Percentiles rank a stretch among this genome's conserved stretches.
Evolutionary conservation across 2,113 vertebrate species (phyloP).

Genomic region (Calidris pugnax): DNA sequence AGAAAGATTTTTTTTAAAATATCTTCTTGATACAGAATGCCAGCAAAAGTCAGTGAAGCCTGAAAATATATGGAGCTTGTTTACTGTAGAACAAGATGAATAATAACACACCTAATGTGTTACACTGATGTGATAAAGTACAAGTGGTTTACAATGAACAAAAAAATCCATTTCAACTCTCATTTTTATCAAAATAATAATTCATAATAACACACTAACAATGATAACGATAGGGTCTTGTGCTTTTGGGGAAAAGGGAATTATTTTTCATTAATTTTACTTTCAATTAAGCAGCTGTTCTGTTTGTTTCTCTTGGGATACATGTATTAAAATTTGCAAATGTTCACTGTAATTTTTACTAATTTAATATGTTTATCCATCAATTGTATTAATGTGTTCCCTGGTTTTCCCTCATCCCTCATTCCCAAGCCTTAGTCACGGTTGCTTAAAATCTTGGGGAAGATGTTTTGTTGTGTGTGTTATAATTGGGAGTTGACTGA

Average conservation of each 20-base stretch:
- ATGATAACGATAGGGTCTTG: not conserved
- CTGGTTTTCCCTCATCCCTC: not conserved
- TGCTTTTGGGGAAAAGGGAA: not conserved
- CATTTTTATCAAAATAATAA: not conserved
- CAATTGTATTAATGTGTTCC: not conserved
- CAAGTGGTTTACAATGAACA: not conserved
- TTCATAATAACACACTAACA: not conserved
- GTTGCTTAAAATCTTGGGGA: not conserved
- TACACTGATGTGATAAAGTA: not conserved
- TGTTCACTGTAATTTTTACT: not conserved
- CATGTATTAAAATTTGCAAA: not conserved
- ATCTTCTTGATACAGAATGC: not conserved
- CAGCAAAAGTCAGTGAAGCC: not conserved
- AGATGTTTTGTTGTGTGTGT: not conserved
- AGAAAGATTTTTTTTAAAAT: not conserved
- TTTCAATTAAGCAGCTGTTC: not conserved
- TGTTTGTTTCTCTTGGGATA: not conserved
- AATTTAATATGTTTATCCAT: not conserved
- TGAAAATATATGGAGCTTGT: conserved; percentile 11
- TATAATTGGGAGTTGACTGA: not conserved
- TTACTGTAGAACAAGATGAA: not conserved
- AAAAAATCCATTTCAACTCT: not conserved
- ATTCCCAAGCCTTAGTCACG: not conserved
- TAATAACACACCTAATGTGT: not conserved
- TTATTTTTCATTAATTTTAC: conserved; percentile 20